phyloP scores from a whole-genome alignment of 2,797 vertebrate genomes.

The Euthynnus affinis region DNA sequence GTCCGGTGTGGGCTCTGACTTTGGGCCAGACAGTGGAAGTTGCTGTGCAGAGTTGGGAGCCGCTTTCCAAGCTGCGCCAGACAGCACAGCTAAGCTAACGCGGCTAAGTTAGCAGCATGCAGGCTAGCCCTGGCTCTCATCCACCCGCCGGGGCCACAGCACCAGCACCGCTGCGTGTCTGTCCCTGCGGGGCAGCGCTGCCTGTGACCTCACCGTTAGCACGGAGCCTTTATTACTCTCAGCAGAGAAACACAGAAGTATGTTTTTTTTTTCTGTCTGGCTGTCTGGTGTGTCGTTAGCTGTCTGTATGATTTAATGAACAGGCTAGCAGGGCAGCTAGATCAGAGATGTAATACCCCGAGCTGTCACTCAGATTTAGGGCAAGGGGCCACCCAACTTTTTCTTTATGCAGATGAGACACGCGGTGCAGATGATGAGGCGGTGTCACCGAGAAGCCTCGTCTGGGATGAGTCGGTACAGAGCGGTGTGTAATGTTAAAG shows the following conservation, averaged over 20 bases:
- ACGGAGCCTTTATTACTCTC: not conserved
- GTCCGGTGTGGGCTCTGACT: constrained; percentile 59
- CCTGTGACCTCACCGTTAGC: constrained; percentile 44
- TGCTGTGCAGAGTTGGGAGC: constrained; percentile 67
- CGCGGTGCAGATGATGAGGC: not conserved
- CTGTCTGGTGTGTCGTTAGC: constrained; percentile 28
- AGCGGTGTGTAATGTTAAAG: not conserved
- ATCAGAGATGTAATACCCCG: not conserved
- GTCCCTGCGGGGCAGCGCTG: constrained; percentile 11
- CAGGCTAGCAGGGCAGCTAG: constrained; percentile 56
- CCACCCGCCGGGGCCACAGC: constrained; percentile 50
- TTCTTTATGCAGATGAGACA: constrained; percentile 33
- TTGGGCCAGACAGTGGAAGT: constrained; percentile 69
- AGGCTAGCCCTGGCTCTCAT: constrained; percentile 52
- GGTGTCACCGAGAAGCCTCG: constrained; percentile 10
- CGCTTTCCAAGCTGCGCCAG: constrained; percentile 71
- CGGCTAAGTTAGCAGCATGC: constrained; percentile 61
- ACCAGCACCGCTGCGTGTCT: constrained; percentile 3
- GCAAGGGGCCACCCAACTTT: constrained; percentile 38
- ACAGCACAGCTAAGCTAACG: constrained; percentile 70
- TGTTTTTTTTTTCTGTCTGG: not conserved
- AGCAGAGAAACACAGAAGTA: not conserved
- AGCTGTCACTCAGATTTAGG: constrained; percentile 42
- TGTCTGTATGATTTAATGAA: constrained; percentile 47
- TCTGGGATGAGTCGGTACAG: not conserved